phyloP scores from a whole-genome alignment of 2,113 vertebrate genomes.

The Solea senegalensis region DNA sequence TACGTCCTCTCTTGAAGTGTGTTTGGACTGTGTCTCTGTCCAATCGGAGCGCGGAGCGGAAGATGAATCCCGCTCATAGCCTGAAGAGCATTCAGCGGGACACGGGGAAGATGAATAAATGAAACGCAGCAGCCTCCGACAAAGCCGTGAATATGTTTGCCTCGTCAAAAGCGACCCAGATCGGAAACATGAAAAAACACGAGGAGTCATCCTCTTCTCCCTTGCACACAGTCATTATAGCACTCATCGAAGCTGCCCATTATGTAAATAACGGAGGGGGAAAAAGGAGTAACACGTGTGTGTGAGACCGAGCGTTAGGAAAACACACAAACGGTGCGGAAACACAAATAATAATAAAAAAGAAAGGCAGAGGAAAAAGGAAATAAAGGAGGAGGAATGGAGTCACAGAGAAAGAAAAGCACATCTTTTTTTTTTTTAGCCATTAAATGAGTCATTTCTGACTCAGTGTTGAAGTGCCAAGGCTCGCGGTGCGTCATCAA shows the following conservation, averaged over 20 bases:
- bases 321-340: slow-evolving; percentile 18
- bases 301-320: too few relatives aligned
- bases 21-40: background rate
- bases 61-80: slow-evolving; percentile 44
- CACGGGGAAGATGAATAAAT: slow-evolving; percentile 39
- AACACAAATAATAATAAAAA: background rate
- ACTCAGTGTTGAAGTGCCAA: slow-evolving; percentile 52
- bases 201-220: slow-evolving; percentile 39
- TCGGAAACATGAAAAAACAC: slow-evolving; percentile 41
- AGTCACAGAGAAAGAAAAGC: slow-evolving; percentile 37
- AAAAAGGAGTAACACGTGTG: too few relatives aligned
- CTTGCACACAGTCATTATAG: slow-evolving; percentile 35
- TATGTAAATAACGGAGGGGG: slow-evolving; percentile 49
- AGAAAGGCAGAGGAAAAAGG: background rate
- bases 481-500: slow-evolving; percentile 67
- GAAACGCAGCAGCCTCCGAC: slow-evolving; percentile 46
- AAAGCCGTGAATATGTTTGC: slow-evolving; percentile 46
- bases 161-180: slow-evolving; percentile 60
- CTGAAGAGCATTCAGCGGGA: slow-evolving; percentile 39
- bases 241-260: slow-evolving; percentile 47
- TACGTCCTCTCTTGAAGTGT: slow-evolving; percentile 11
- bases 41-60: slow-evolving; percentile 36
- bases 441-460: slow-evolving; percentile 66
- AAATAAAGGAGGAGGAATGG: background rate
- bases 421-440: slow-evolving; percentile 23